phyloP scores from a whole-genome alignment of 2,888 invertebrate genomes.

The Dione vanillae region DNA sequence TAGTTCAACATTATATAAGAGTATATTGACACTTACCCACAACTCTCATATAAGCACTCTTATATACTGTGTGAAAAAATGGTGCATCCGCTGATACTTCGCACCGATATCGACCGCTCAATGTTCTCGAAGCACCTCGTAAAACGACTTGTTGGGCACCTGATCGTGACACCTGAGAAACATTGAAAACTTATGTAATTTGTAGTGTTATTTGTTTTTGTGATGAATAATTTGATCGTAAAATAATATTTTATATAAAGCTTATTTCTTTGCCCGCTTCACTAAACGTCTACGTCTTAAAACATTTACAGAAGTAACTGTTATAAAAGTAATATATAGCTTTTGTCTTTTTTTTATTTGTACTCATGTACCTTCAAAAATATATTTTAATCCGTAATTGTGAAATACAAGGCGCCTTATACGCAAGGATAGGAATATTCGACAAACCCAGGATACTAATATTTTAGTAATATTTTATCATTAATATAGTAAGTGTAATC shows the following conservation, averaged over 20 bases:
- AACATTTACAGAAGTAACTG: no score
- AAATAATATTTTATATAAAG: no score
- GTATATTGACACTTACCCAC: conserved; percentile 84
- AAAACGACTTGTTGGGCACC: conserved; percentile 87
- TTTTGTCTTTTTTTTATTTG: no score
- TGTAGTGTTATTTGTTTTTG: not conserved
- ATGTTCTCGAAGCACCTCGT: conserved; percentile 86
- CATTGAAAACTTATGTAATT: not conserved
- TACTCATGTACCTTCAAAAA: no score
- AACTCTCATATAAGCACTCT: conserved; percentile 88
- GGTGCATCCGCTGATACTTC: conserved; percentile 91
- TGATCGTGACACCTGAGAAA: conserved; percentile 84
- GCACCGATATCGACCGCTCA: conserved; percentile 89
- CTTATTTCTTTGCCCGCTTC: no score
- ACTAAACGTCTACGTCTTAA: no score
- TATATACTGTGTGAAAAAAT: conserved; percentile 88
- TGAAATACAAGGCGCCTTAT: no score
- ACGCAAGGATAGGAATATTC: no score
- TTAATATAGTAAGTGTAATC: not conserved
- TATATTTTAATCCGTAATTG: no score
- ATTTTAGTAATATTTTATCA: not conserved
- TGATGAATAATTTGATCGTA: not conserved
- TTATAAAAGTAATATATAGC: no score
- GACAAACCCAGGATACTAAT: no score
- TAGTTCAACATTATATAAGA: not conserved